Evolutionary conservation across 30 jellyfish, hydroid and myxozoan species (phyloP), one percentile per base, ranked within the genome.

Genomic region (Hydractinia symbiolongicarpus): DNA sequence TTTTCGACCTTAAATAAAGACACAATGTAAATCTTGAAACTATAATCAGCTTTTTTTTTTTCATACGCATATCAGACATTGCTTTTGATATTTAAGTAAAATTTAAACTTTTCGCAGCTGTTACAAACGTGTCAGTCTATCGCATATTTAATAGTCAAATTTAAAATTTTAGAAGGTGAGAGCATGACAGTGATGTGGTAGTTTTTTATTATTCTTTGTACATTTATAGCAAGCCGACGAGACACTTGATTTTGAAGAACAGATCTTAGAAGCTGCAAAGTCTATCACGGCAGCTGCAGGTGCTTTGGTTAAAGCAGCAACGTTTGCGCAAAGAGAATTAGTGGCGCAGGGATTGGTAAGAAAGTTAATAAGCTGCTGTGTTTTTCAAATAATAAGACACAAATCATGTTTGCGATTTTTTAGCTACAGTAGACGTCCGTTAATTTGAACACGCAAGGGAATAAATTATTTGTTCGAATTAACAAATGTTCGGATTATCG

Each of bases 281-380:
- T 86, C 93, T 13, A 88, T 93, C 80, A 93, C 95, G 5, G 88
- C 95, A 50, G 99, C 99, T 51, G 93, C 99, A 4, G 81, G 94
- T 54, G 94, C 91, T 5, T 70, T 93, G 81, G 96, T 93, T 51
- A 88, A 84, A 30, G 95, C 96, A 6, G 99, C 99, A 14, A 84
- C 95, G 13, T 50, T 86, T 30, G 86, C 95, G 52, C 99, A 93
- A 78, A 66, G 90, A 61, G 99, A 94, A 78, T 79, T 94, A 78
- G 97, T 94, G 61, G 95, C 95, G 52, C 69, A 91, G 55, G 99
- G 99, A n/a, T 16, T 84, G 81, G 96, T 91, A 53, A 20, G 88
- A 40, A 4, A 9, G 64, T 71, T 5, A 19, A 20, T 7, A 20
- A 19, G 20, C 51, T 13, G 15, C 40, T 64, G 16, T n/a, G 9